These are phyloP conservation scores for Aphaenogaster floridana DNA, from an alignment of 1,140 invertebrate genomes.

Conservation along the genomic window DNA sequence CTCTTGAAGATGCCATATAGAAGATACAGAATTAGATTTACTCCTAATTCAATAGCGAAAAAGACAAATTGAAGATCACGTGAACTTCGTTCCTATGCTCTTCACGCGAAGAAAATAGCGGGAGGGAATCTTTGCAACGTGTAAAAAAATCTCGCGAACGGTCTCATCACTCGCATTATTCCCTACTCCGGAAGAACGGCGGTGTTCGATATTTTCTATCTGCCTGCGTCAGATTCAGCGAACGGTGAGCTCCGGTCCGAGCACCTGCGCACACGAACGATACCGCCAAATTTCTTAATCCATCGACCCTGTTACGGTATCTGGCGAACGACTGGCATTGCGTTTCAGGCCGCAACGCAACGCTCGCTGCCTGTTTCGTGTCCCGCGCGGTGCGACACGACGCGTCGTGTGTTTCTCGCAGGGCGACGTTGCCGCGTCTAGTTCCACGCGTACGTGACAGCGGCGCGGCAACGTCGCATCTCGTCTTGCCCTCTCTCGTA, in stretches of 20 bases:
- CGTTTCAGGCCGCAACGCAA: slow-evolving; percentile 65
- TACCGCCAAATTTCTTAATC: slow-evolving; percentile 81
- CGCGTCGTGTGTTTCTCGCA: slow-evolving; percentile 49
- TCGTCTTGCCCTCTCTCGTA: slow-evolving; percentile 59
- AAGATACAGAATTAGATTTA: not conserved
- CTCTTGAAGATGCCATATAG: not conserved
- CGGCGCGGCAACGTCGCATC: slow-evolving; percentile 69
- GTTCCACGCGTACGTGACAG: slow-evolving; percentile 42
- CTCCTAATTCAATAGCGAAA: not conserved
- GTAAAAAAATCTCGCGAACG: not conserved
- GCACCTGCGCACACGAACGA: slow-evolving; percentile 61
- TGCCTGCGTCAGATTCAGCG: not conserved
- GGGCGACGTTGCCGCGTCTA: slow-evolving; percentile 71
- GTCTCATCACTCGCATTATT: not conserved
- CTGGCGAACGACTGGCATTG: slow-evolving; percentile 74
- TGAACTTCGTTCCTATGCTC: not conserved
- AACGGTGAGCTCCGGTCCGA: not conserved
- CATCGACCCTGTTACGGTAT: slow-evolving; percentile 81
- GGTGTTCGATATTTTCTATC: slow-evolving; percentile 11
- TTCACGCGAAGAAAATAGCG: not conserved
- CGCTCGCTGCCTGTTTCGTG: slow-evolving; percentile 57
- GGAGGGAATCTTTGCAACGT: not conserved
- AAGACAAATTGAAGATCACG: not conserved
- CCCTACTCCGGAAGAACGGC: not conserved
- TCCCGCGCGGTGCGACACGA: slow-evolving; percentile 52